Evolutionary conservation across 2,888 invertebrate genomes (phyloP).

Genomic region (Imbricaverruca yamaguchii): DNA sequence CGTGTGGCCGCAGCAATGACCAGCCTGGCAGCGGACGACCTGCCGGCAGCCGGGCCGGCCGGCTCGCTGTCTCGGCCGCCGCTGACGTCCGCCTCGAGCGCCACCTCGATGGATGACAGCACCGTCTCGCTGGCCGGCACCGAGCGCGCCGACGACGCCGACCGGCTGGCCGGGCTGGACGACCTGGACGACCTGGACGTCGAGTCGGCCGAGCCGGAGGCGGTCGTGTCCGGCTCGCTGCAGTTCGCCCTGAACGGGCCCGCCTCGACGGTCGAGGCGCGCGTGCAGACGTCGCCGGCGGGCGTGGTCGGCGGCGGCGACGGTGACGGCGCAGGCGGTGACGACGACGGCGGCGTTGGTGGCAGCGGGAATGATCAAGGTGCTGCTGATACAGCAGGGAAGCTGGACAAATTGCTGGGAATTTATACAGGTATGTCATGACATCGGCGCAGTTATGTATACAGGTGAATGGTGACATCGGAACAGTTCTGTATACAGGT

Average conservation of each 20-base stretch:
- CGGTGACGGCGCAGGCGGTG: no score
- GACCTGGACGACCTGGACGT: background rate
- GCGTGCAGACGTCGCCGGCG: background rate
- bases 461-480: no score
- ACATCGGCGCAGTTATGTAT: no score
- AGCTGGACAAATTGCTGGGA: background rate
- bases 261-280: background rate
- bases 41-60: no score
- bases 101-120: slow-evolving; percentile 3
- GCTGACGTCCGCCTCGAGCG: slow-evolving; percentile 11
- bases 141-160: background rate
- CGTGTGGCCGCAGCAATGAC: no score
- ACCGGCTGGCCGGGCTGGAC: background rate
- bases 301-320: background rate
- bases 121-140: slow-evolving; percentile 12
- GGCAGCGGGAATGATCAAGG: background rate
- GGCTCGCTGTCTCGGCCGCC: background rate
- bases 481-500: no score
- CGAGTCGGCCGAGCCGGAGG: background rate
- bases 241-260: slow-evolving; percentile 10
- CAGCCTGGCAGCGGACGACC: no score
- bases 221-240: slow-evolving; percentile 3
- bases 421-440: no score
- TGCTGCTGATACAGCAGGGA: background rate
- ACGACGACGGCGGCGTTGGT: no score